Evolutionary conservation across 2,797 vertebrate genomes (phyloP).

Genomic region (Tauraco hartlaubi): DNA sequence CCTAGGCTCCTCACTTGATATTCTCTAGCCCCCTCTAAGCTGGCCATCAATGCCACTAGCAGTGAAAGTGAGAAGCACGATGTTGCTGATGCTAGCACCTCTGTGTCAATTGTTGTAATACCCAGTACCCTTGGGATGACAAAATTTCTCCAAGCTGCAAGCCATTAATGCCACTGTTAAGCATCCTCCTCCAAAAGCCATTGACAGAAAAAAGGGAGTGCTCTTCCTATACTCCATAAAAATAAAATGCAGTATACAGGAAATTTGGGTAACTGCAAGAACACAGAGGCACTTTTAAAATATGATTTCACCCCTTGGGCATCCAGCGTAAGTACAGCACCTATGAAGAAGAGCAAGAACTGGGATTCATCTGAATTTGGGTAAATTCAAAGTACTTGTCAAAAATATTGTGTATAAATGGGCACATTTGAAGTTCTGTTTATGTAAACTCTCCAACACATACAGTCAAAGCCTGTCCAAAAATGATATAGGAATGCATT

Average conservation of each 20-base stretch:
- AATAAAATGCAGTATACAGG: background rate
- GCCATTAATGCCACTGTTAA: constrained; percentile 29
- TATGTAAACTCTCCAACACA: background rate
- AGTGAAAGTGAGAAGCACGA: constrained; percentile 11
- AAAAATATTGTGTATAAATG: background rate
- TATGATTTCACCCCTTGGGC: background rate
- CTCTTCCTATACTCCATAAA: background rate
- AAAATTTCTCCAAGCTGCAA: constrained; percentile 50
- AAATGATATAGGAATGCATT: background rate
- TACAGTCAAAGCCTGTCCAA: background rate
- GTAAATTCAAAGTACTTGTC: background rate
- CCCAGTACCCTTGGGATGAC: background rate
- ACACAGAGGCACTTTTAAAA: background rate
- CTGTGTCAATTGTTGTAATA: constrained; percentile 23
- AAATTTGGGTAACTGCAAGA: background rate
- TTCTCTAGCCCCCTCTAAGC: background rate
- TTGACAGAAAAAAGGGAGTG: background rate
- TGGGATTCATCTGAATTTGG: background rate
- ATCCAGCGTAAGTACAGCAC: background rate
- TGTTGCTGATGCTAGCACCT: constrained; percentile 25
- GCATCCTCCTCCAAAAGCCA: constrained; percentile 9
- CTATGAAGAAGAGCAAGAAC: background rate
- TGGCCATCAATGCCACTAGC: constrained; percentile 22
- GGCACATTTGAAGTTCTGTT: background rate
- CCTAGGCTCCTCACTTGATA: background rate